Conservation (phyloP, 2,888 invertebrate genomes). For the Xiphydria camelus region DNA sequence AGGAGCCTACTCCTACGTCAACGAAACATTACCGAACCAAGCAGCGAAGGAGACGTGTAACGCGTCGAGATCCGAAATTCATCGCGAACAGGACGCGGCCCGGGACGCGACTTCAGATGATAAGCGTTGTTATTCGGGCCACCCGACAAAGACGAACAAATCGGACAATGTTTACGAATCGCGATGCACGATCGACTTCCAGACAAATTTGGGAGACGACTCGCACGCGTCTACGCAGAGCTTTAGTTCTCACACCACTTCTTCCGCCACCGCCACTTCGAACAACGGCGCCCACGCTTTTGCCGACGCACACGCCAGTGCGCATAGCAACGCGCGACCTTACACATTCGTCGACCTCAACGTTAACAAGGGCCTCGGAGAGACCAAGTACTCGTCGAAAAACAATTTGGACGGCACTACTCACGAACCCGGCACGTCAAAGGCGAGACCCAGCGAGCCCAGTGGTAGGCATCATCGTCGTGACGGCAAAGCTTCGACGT, state of each 20-base stretch:
- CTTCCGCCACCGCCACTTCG: constrained; percentile 2
- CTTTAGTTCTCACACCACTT: constrained; percentile 24
- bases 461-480: too few relatives aligned
- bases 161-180: neutral
- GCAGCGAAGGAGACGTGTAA: constrained; percentile 1
- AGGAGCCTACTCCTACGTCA: constrained; percentile 25
- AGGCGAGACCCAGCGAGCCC: too few relatives aligned
- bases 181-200: neutral
- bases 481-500: neutral
- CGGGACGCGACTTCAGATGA: constrained; percentile 6
- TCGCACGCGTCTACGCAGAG: constrained; percentile 22
- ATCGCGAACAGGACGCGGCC: neutral
- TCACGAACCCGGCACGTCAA: constrained; percentile 7
- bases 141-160: constrained; percentile 6
- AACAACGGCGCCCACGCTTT: neutral
- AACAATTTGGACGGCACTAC: constrained; percentile 3
- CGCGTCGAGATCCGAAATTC: constrained; percentile 1
- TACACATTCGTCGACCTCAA: constrained; percentile 23
- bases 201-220: constrained; percentile 1
- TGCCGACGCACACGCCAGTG: neutral
- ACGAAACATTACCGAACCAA: constrained; percentile 19
- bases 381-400: constrained; percentile 18
- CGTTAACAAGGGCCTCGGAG: constrained; percentile 26
- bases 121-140: constrained; percentile 10
- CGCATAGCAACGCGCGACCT: neutral